Evolutionary conservation across 2,797 vertebrate genomes (phyloP), one percentile per base, ranked within the genome.

Genomic region (Sardinella longiceps): DNA sequence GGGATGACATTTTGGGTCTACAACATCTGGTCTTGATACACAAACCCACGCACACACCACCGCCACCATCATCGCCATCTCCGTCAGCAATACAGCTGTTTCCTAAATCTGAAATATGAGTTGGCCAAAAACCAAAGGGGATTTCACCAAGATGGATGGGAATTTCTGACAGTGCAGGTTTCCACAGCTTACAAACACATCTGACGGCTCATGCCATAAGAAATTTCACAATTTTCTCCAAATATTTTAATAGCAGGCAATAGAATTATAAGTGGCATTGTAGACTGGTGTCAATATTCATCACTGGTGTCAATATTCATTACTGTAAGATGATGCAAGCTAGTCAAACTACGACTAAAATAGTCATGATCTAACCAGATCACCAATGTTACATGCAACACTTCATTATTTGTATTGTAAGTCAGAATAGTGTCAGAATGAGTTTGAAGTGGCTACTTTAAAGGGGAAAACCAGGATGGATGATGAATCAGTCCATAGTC

Each of bases 91-190:
- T 70, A 37, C 70, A 77, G 70, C 70, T 77, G 70, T 77, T 77
- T 77, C 70, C 37, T 33, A 77, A 77, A 43, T 39, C 70, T 77
- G 70, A 77, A 43, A 77, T 77, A 77, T 77, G 70, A 60, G n/a
- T 60, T 25, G 56, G 56, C 11, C 37, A 37, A 43, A 77, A 43
- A 39, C 70, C 33, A 77, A 18, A 6, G 70, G 66, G 70, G 70
- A 77, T 77, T 77, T 39, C 18, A 7, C 15, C 33, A 23, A 77
- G 70, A 77, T 77, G 37, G 70, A 66, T 66, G 66, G 33, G 70
- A 77, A 77, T 39, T 43, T 43, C 18, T 39, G 33, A 43, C 70
- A 77, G 18, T 37, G 23, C 37, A 77, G 56, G n/a, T 60, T 60
- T 60, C 56, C n/a, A 60, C 30, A 74, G 30, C 33, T 74, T 74